These are phyloP conservation scores for Venustaconcha ellipsiformis DNA, from an alignment of 1,140 invertebrate genomes.

Conservation along the genomic window DNA sequence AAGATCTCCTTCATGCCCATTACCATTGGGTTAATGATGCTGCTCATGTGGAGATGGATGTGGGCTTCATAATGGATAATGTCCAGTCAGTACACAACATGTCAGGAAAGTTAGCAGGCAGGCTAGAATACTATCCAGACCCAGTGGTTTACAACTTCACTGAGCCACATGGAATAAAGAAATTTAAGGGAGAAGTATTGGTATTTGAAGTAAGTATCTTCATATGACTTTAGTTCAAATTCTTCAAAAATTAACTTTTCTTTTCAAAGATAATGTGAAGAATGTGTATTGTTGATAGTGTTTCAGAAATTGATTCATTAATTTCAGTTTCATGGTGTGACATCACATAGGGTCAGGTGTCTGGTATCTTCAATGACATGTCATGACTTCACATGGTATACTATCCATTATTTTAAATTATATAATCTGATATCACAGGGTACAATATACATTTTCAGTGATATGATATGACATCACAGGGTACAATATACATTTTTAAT, in stretches of 20 bases:
- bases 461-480: too few species aligned
- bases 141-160: slow-evolving; percentile 91
- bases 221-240: not conserved
- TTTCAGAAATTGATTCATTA: slow-evolving; percentile 6
- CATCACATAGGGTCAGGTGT: slow-evolving; percentile 11
- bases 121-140: slow-evolving; percentile 91
- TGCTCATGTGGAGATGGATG: slow-evolving; percentile 67
- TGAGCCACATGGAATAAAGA: slow-evolving; percentile 78
- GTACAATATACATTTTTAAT: too few species aligned
- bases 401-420: too few species aligned
- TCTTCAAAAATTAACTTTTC: not conserved
- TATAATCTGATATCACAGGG: too few species aligned
- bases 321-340: slow-evolving; percentile 6
- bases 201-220: slow-evolving; percentile 83
- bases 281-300: slow-evolving; percentile 17
- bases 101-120: slow-evolving; percentile 84
- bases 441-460: too few species aligned
- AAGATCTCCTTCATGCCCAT: not conserved
- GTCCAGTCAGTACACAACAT: slow-evolving; percentile 89
- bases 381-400: not conserved
- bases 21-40: slow-evolving; percentile 45
- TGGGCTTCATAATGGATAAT: slow-evolving; percentile 97
- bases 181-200: slow-evolving; percentile 93
- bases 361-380: slow-evolving; percentile 1
- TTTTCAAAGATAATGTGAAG: too few species aligned